Percentiles rank a stretch among this genome's conserved stretches.
These are phyloP conservation scores for Rhynchophorus ferrugineus DNA, from an alignment of 1,140 invertebrate genomes.

Conservation along the genomic window DNA sequence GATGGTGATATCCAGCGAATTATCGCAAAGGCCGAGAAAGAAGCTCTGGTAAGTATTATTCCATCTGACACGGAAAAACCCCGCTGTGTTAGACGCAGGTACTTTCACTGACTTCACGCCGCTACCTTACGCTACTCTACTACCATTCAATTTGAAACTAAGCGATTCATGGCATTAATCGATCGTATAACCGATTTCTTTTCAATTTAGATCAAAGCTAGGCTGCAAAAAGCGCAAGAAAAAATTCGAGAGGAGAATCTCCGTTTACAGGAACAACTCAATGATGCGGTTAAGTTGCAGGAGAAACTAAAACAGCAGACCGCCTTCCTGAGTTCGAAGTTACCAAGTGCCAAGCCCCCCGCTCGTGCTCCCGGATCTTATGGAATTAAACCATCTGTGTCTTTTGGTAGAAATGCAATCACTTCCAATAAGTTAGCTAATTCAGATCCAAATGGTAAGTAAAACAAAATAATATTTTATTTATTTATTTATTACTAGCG, in stretches of 20 bases:
- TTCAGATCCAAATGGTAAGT: too few relatives aligned
- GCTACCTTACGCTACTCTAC: too few relatives aligned
- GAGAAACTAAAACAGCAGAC: slow-evolving; percentile 38
- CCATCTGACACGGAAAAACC: neutral
- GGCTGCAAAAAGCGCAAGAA: slow-evolving; percentile 36
- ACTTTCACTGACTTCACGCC: too few relatives aligned
- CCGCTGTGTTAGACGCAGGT: neutral
- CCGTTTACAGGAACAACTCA: slow-evolving; percentile 37
- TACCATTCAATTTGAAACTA: too few relatives aligned
- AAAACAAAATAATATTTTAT: too few relatives aligned
- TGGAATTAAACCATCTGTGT: neutral
- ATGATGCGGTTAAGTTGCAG: slow-evolving; percentile 35
- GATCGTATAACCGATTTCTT: too few relatives aligned
- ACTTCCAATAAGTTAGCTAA: too few relatives aligned
- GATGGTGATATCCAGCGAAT: slow-evolving; percentile 36
- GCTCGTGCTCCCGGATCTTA: neutral
- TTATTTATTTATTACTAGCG: too few relatives aligned
- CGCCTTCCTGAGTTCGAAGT: slow-evolving; percentile 5
- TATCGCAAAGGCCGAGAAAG: slow-evolving; percentile 45
- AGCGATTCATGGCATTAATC: too few relatives aligned
- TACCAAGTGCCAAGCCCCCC: slow-evolving; percentile 1
- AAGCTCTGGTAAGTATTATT: slow-evolving; percentile 46
- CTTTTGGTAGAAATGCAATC: too few relatives aligned
- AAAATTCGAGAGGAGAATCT: slow-evolving; percentile 37
- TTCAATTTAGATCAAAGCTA: slow-evolving; percentile 36